Percentiles rank a stretch among this genome's conserved stretches.
Conservation (phyloP, 2,888 invertebrate species). For the Muschampia plurimacula region DNA sequence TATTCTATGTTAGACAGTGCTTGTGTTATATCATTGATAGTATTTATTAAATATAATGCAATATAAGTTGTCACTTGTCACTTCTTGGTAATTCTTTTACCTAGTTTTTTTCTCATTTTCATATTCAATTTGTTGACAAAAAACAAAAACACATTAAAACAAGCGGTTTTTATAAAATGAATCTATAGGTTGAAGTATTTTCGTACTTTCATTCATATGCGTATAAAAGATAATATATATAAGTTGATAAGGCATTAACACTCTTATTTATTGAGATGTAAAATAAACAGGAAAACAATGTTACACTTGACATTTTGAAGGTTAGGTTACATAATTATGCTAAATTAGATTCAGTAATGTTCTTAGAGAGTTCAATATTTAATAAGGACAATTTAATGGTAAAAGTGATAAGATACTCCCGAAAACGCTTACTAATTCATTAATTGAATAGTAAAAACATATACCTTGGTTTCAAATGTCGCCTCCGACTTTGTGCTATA, state of each 20-base stretch:
- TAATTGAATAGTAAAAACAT: constrained; percentile 11
- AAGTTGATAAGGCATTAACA: background rate
- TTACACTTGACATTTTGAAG: constrained; percentile 74
- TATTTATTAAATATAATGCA: too few species aligned
- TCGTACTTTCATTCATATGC: background rate
- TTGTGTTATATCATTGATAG: too few species aligned
- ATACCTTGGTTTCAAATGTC: constrained; percentile 86
- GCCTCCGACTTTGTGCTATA: constrained; percentile 87
- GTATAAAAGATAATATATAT: background rate
- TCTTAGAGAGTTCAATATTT: background rate
- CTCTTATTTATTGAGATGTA: background rate
- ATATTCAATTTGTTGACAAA: too few species aligned
- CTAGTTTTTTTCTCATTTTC: too few species aligned
- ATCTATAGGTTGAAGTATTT: background rate
- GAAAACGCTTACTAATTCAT: background rate
- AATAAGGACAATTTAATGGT: background rate
- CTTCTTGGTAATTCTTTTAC: too few species aligned
- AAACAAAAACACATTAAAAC: too few species aligned
- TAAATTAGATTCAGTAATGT: constrained; percentile 40
- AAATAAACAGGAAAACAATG: constrained; percentile 45
- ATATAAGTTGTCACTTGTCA: too few species aligned
- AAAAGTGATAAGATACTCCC: background rate
- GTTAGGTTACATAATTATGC: constrained; percentile 79
- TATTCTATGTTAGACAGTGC: too few species aligned
- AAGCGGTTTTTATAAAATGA: background rate